Conservation (phyloP, 2,797 vertebrate genomes). For the Chelon labrosus region DNA sequence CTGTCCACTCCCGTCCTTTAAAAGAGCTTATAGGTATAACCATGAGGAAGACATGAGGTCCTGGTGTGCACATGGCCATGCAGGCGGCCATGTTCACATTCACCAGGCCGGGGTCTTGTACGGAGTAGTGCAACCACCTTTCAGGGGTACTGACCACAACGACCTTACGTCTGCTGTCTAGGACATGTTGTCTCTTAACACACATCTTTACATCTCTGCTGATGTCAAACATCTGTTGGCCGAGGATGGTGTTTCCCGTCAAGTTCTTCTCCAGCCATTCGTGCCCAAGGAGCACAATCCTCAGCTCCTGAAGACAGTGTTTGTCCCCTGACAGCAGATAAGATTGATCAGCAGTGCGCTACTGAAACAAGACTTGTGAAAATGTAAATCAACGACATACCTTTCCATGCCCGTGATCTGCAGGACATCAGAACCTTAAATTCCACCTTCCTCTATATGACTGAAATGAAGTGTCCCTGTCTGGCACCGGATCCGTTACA, state of each 20-base stretch:
- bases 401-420: slow-evolving; percentile 20
- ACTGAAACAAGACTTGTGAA: not conserved
- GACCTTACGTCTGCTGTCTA: not conserved
- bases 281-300: slow-evolving; percentile 61
- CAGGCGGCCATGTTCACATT: slow-evolving; percentile 48
- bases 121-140: slow-evolving; percentile 58
- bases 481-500: not conserved
- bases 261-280: slow-evolving; percentile 62
- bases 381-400: slow-evolving; percentile 16
- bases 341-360: slow-evolving; percentile 1
- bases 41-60: slow-evolving; percentile 66
- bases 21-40: slow-evolving; percentile 51
- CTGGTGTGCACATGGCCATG: slow-evolving; percentile 52
- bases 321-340: slow-evolving; percentile 27
- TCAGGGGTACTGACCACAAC: slow-evolving; percentile 62
- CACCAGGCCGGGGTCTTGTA: slow-evolving; percentile 30
- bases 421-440: not conserved
- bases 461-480: too few species aligned
- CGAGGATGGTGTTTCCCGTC: slow-evolving; percentile 61
- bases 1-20: slow-evolving; percentile 60
- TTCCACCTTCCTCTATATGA: slow-evolving; percentile 7
- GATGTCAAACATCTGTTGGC: slow-evolving; percentile 58
- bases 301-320: slow-evolving; percentile 35
- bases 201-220: slow-evolving; percentile 62
- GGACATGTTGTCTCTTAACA: slow-evolving; percentile 41